Evolutionary conservation across 2,797 vertebrate genomes (phyloP).

Genomic region (Hephaestus fuliginosus): DNA sequence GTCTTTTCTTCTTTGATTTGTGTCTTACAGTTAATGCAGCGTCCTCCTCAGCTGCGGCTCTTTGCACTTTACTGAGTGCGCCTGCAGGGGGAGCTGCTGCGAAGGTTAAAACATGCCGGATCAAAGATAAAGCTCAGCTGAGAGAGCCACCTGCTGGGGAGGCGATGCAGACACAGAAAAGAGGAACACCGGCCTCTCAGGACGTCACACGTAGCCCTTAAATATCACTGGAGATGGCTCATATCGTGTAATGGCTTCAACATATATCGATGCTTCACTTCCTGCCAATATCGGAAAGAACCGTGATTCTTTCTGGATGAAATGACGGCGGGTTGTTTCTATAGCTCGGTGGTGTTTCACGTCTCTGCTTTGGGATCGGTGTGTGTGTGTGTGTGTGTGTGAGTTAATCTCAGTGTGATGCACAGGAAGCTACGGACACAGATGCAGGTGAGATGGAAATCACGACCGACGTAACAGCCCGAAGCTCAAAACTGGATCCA

Average conservation of each 20-base stretch:
- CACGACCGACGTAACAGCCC: neutral
- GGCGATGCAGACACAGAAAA: conserved; percentile 39
- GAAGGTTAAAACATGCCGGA: conserved; percentile 6
- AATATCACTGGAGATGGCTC: conserved; percentile 57
- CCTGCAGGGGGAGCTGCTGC: conserved; percentile 58
- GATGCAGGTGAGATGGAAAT: conserved; percentile 57
- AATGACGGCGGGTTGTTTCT: conserved; percentile 4
- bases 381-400: conserved; percentile 10
- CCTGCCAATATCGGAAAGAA: conserved; percentile 5
- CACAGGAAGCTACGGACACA: conserved; percentile 61
- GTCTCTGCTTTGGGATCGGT: conserved; percentile 49
- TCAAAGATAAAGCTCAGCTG: conserved; percentile 24
- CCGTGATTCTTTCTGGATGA: conserved; percentile 1
- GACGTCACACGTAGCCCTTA: conserved; percentile 73
- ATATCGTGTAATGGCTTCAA: conserved; percentile 54
- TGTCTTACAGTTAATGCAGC: neutral
- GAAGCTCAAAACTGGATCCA: conserved; percentile 93
- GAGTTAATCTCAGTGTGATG: conserved; percentile 54
- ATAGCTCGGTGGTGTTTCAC: conserved; percentile 32
- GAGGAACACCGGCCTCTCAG: conserved; percentile 43
- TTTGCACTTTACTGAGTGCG: neutral
- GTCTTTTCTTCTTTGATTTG: neutral
- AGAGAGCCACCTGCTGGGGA: conserved; percentile 43
- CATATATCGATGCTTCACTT: conserved; percentile 28
- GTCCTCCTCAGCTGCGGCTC: neutral